Evolutionary conservation across 2,113 vertebrate species (phyloP), one percentile per base, ranked within the genome.

Genomic region (Prionailurus viverrinus): DNA sequence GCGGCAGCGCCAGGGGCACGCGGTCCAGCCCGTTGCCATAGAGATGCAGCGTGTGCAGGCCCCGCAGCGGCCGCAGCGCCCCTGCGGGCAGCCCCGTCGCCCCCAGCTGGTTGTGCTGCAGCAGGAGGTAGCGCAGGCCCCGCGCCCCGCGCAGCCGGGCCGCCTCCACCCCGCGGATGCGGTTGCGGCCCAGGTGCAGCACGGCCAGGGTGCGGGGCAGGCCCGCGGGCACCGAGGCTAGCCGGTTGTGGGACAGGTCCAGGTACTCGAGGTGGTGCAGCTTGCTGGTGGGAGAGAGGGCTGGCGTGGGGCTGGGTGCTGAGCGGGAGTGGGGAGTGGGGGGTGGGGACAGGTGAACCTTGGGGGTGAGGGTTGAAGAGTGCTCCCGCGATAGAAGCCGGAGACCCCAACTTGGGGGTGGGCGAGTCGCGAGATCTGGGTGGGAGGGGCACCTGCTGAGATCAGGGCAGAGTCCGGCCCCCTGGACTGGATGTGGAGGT

Each of bases 161-260:
- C 0, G 68, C 97, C 0, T 97, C 97, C 55, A 98, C 96, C 6
- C 68, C 29, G 18, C 14, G 63, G 80, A 98, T 97, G 88, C 23
- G 87, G 95, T 98, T 98, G 5, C 97, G 97, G 63, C 98, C 98
- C 97, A 98, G 51, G 71, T 98, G 98, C 76, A 98, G 89, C 58
- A 98, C 87, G 0, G 85, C 69, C 79, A 98, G 94, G 65, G 83
- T 76, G 7, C 16, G 51, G 1, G 98, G 98, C 73, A 98, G 96
- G 39, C 98, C 97, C 0, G 94, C 36, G 0, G 98, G 98, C 68
- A 98, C 97, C 1, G 91, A 13, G 0, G 80, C 84, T 91, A 98
- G 89, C 94, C 88, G 97, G 66, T 98, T 98, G 94, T 98, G 97
- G 16, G 98, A 98, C 66, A 98, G 97, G 66, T 98, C 98, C 96